Evolutionary conservation across 1,140 invertebrate genomes (phyloP), one percentile per base, ranked within the genome.

Genomic region (Conus ventricosus): DNA sequence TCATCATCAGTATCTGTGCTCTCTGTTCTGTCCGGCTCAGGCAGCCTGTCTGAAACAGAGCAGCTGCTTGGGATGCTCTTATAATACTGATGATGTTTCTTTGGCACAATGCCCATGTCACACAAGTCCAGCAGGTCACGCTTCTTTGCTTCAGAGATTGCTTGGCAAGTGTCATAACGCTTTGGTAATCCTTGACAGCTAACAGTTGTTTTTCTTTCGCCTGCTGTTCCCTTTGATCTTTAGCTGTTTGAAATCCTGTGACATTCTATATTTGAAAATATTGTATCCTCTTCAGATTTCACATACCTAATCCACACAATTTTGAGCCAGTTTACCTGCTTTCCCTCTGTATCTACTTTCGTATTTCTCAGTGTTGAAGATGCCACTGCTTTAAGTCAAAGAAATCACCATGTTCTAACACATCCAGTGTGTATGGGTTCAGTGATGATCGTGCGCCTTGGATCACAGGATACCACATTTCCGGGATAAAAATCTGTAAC

Each of bases 401-500:
- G 27, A 85, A 60, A 67, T 85, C 84, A 4, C 39, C 39, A 67
- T 85, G 84, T 23, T 85, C 57, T 5, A 85, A 85, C 51, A 67
- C 67, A 63, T 53, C 60, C 20, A 85, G 57, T 51, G 39, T 51
- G 51, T 85, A 85, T 20, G 84, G 84, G 23, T 85, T n/a, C 39
- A 51, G 71, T 39, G 76, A 27, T 51, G 76, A 78, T 78, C 76
- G 10, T 39, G 76, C 76, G n/a, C 11, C 67, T 85, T 84, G 82
- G n/a, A 85, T 67, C 17, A 85, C 67, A 60, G 84, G 67, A 17
- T 67, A 67, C 84, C 84, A 90, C 60, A 87, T 57, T 80, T 89
- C n/a, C 78, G 85, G 76, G 17, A 88, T 78, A 80, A 87, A 90
- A 17, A 91, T 67, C 23, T 87, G 60, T 51, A 53, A 81, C 20